Evolutionary conservation across 2,888 invertebrate genomes (phyloP).

Genomic region (Deroplatys truncata): DNA sequence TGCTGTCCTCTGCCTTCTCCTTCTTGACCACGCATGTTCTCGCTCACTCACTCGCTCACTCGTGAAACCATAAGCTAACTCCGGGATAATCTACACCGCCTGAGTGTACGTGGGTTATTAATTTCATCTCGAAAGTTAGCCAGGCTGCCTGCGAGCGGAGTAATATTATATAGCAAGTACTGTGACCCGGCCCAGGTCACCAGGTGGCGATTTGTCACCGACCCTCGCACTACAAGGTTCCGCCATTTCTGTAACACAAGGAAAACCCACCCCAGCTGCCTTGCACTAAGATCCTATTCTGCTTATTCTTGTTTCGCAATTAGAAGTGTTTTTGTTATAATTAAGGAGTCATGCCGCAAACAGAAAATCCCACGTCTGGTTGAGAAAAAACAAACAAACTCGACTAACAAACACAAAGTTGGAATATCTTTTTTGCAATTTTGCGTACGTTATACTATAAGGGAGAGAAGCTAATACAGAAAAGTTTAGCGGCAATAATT

Average conservation of each 20-base stretch:
- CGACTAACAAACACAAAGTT: too few relatives aligned
- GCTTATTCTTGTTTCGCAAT: background rate
- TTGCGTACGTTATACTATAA: too few relatives aligned
- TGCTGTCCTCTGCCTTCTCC: background rate
- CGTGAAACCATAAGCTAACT: slow-evolving; percentile 14
- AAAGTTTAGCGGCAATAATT: too few relatives aligned
- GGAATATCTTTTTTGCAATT: too few relatives aligned
- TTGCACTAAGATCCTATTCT: background rate
- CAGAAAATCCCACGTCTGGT: too few relatives aligned
- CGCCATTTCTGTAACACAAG: slow-evolving; percentile 41
- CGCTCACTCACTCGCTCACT: background rate
- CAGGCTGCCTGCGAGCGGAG: background rate
- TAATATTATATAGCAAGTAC: slow-evolving; percentile 6
- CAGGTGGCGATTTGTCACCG: slow-evolving; percentile 50
- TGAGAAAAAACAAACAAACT: too few relatives aligned
- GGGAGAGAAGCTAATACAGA: too few relatives aligned
- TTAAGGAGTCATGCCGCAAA: background rate
- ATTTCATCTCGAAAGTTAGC: slow-evolving; percentile 23
- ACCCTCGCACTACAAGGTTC: slow-evolving; percentile 47
- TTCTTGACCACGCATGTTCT: background rate
- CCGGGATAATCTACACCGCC: slow-evolving; percentile 5
- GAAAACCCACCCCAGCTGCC: background rate
- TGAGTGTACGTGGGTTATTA: slow-evolving; percentile 13
- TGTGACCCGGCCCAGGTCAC: slow-evolving; percentile 39
- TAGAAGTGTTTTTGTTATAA: background rate